Evolutionary conservation across 2,797 vertebrate species (phyloP).

Genomic region (Thamnophis elegans): DNA sequence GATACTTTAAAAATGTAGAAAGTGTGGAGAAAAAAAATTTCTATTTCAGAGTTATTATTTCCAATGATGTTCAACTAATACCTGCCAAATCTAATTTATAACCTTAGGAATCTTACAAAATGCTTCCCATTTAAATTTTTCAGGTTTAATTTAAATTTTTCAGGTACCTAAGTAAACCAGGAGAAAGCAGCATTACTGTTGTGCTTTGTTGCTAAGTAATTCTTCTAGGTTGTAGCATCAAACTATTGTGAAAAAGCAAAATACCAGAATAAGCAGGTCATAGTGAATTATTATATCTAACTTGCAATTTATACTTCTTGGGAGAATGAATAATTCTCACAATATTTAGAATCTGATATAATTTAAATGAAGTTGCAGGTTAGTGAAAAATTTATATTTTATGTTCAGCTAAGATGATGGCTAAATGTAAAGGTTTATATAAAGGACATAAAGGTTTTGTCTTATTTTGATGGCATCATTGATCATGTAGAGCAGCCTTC

Average conservation of each 20-base stretch:
- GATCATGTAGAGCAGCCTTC: neutral
- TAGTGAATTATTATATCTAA: conserved; percentile 14
- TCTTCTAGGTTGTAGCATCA: neutral
- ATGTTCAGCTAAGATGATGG: neutral
- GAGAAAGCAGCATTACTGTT: conserved; percentile 10
- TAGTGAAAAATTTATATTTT: neutral
- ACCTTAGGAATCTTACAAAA: neutral
- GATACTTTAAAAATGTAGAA: neutral
- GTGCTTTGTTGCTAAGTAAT: conserved; percentile 38
- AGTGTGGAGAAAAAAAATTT: neutral
- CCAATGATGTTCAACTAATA: neutral
- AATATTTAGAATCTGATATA: neutral
- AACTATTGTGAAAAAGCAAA: conserved; percentile 22
- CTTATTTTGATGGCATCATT: neutral
- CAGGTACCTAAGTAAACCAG: neutral
- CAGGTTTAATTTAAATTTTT: neutral
- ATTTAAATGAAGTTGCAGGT: neutral
- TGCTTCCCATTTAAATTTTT: neutral
- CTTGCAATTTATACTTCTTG: neutral
- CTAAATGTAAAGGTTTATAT: neutral
- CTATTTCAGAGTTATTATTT: neutral
- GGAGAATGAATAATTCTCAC: conserved; percentile 25
- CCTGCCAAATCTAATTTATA: neutral
- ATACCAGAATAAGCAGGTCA: conserved; percentile 1
- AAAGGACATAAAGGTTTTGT: neutral